These are phyloP conservation scores for Pemphredon lugubris DNA, from an alignment of 2,888 invertebrate genomes.

Conservation along the genomic window DNA sequence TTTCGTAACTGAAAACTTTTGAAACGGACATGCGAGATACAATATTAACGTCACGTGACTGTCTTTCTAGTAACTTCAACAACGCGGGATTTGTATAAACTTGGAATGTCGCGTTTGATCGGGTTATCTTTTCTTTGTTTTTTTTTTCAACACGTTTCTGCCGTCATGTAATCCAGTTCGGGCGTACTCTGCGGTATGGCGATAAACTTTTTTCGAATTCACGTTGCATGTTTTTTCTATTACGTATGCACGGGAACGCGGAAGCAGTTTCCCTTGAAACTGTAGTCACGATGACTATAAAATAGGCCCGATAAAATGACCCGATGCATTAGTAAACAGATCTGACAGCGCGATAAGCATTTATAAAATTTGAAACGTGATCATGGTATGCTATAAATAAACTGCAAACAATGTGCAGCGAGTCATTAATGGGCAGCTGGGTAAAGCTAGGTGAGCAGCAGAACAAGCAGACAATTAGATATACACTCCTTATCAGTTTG, in stretches of 20 bases:
- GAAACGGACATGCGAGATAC: conserved; percentile 14
- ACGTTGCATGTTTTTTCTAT: not conserved
- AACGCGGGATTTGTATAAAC: conserved; percentile 16
- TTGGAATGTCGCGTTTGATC: not conserved
- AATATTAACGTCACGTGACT: conserved; percentile 24
- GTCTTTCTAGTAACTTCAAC: conserved; percentile 39
- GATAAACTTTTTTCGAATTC: not conserved
- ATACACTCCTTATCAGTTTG: conserved; percentile 54
- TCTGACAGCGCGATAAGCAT: not conserved
- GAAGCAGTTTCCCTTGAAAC: not conserved
- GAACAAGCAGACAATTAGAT: conserved; percentile 32
- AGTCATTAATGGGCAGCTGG: conserved; percentile 33
- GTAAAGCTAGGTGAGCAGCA: conserved; percentile 61
- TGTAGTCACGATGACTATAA: not conserved
- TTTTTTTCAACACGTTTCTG: not conserved
- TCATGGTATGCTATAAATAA: conserved; percentile 6
- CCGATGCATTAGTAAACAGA: not conserved
- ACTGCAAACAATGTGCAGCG: conserved; percentile 31
- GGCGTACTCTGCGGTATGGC: not conserved
- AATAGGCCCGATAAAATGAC: not conserved
- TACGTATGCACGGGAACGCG: not conserved
- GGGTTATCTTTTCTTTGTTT: not conserved
- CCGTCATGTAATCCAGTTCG: not conserved
- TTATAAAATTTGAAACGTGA: conserved; percentile 1
- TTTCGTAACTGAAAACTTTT: conserved; percentile 13